Evolutionary conservation across 2,797 vertebrate genomes (phyloP), one percentile per base, ranked within the genome.

Genomic region (Champsocephalus gunnari): DNA sequence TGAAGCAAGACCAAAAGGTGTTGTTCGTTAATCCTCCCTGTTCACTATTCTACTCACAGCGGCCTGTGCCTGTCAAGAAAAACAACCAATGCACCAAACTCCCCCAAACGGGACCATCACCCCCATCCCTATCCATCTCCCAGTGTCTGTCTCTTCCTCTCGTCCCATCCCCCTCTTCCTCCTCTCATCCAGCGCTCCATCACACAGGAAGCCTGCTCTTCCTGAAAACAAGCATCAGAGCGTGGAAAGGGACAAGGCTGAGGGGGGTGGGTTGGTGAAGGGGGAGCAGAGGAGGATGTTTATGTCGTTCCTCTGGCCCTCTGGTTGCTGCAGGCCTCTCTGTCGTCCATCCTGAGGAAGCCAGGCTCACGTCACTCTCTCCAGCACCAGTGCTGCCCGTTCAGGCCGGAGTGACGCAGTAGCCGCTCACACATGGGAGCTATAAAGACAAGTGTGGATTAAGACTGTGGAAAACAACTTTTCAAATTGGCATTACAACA

Each of bases 341-440:
- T 87, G 87, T 84, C 45, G 84, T 74, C 59, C 88, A 92, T 92
- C 93, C 85, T 94, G 92, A 91, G 93, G 90, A 95, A 95, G 86
- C 83, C 12, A 28, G 71, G 81, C 80, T 87, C 82, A 89, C 92
- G 89, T 95, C 93, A 95, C 81, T 63, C 71, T 61, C 79, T 79
- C 59, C 82, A 24, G 77, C 21, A 21, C 21, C 21, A 21, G 69
- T 83, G 82, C 76, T 65, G 82, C 78, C 77, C 66, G 50, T 38
- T 38, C 21, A 32, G 59, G 43, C 44, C 41, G 12, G 19, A 19
- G 41, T 82, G 73, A 77, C 66, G 53, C 79, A 84, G 65, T 66
- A 10, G 57, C 21, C 41, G 34, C 66, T 55, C 65, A 77, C 76
- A 56, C 79, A 67, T 13, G 56, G 80, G 68, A 80, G 34, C 72